phyloP scores from a whole-genome alignment of 2,113 vertebrate genomes.

The Cygnus atratus region DNA sequence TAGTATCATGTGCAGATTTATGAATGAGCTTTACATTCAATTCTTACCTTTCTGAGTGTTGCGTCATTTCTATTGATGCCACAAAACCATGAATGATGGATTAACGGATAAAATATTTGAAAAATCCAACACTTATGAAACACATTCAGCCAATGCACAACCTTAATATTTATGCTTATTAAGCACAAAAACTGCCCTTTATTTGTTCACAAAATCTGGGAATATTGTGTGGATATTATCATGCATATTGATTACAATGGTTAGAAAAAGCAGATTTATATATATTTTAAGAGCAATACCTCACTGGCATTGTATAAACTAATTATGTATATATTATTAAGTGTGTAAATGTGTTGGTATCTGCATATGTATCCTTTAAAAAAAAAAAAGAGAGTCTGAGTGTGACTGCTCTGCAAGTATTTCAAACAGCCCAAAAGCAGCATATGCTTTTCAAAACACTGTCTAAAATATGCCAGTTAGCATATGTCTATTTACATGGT shows the following conservation, averaged over 20 bases:
- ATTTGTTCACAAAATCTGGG: neutral
- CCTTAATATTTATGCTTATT: neutral
- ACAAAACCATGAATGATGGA: neutral
- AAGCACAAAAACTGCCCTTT: neutral
- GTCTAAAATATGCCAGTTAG: neutral
- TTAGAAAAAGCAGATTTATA: neutral
- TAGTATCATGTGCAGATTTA: neutral
- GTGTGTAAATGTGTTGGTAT: neutral
- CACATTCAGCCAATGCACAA: neutral
- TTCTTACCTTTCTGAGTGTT: neutral
- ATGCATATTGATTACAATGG: neutral
- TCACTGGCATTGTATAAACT: neutral
- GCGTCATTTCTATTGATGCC: neutral
- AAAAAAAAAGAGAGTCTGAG: neutral
- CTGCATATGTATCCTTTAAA: neutral
- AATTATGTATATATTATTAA: neutral
- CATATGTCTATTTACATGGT: accelerated
- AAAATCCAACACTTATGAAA: neutral
- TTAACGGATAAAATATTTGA: neutral
- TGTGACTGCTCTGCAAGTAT: neutral
- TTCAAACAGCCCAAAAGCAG: neutral
- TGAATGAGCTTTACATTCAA: neutral
- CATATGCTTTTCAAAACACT: neutral
- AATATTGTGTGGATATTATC: neutral
- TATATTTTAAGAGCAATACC: neutral